Evolutionary conservation across 1,140 invertebrate species (phyloP), one percentile per base, ranked within the genome.

Genomic region (Tetraneura akinire): DNA sequence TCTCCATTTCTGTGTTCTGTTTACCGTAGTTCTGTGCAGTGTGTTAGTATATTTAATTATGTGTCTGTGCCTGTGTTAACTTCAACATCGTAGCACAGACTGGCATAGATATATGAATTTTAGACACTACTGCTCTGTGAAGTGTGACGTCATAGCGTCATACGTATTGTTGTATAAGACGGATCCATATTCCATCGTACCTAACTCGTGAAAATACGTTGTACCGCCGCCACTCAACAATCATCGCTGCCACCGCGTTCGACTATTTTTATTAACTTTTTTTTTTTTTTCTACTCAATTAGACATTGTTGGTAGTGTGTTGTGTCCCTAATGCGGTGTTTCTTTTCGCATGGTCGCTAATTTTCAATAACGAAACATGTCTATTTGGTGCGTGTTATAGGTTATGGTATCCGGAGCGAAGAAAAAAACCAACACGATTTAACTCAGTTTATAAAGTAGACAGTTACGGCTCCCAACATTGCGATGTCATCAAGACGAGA

Each of bases 401-500:
- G 62, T 64, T 64, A 64, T 37, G 29, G 32, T 21, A 45, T n/a
- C 21, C 18, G 32, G 37, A 10, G 4, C 16, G 29, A 10, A 45
- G 1, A n/a, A 21, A 11, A 13, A 47, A 47, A 45, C 64, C 4
- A 18, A 5, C 21, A 11, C 3, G 32, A 68, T n/a, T 53, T 14
- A 53, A n/a, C 8, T 10, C 21, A n/a, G 37, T 23, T 23, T 5
- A 29, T 29, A 6, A 16, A 16, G 9, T n/a, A 42, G 26, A 37
- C 51, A 49, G 5, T 37, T 51, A 14, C 51, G 29, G 26, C 18
- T 29, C 10, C 14, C 47, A 42, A n/a, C n/a, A n/a, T 16, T 51
- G n/a, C 55, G 51, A 78, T 78, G 74, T 78, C 73, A 42, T 57
- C 74, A 21, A 78, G 10, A 78, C 74, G 42, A n/a, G 74, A 78